Base-by-base conservation (phyloP, 2,113 vertebrate genomes). In the Polypterus bichir region DNA sequence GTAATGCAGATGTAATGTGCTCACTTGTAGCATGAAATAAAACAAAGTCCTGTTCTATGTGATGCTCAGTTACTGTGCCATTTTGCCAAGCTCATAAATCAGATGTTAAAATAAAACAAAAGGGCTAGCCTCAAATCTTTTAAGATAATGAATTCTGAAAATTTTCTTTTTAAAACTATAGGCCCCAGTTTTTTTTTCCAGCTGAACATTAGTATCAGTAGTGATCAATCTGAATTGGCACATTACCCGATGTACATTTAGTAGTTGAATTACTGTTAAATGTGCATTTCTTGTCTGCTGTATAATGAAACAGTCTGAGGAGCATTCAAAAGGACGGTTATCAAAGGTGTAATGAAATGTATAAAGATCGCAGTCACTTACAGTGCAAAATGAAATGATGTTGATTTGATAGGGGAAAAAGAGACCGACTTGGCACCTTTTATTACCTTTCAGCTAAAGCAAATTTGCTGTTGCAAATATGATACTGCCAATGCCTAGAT, bases 191-290 rank as follows among this genome's bases (percentile, higher is more conserved):
- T 27, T 27, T 27, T 27, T 27, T 27, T 27, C 27, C 27, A 27
- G 27, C 9, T 57, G 65, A 64, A 62, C 58, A 69, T 52, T 65
- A 47, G n/a, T 27, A 9, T 3, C 45, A 54, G 10, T 44, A 59
- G n/a, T 47, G 9, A 54, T 55, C 54, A 2, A 11, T 55, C 5
- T 55, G 54, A 55, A 55, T 9, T 55, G 44, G 10, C 44, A 27
- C 54, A 55, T 5, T 55, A 8, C 54, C 10, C 10, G 54, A 6
- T 10, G 44, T 55, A 55, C 6, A 55, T 8, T 6, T 8, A 11
- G 54, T 55, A 3, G 44, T 55, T 11, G 27, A 27, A 27, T 27
- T 27, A 27, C 27, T 27, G 27, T 27, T 27, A 55, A 55, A 55
- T 9, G 5, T 27, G 5, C 54, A 11, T 55, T 55, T 55, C 9